A percentile compares a stretch with the other conserved stretches of the same genome.
These are phyloP conservation scores for Ganaspis sp. DNA, from an alignment of 1,140 invertebrate genomes.

Conservation along the genomic window DNA sequence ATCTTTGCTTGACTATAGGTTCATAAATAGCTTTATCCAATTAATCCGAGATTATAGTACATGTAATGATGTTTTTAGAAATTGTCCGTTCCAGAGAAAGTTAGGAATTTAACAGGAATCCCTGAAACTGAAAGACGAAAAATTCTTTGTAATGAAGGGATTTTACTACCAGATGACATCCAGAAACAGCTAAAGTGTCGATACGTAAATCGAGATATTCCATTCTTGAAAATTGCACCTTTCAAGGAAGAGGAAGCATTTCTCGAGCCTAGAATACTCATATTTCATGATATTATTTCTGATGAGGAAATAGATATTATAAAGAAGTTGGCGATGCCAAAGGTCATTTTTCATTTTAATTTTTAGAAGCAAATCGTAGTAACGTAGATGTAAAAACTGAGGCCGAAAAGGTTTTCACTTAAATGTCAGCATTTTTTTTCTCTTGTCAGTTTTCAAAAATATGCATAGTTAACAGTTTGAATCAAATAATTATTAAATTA, in stretches of 20 bases:
- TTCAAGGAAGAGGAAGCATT: constrained; percentile 94
- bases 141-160: constrained; percentile 92
- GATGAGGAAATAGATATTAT: constrained; percentile 94
- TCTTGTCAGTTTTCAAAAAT: too few relatives aligned
- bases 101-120: constrained; percentile 73
- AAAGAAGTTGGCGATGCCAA: constrained; percentile 89
- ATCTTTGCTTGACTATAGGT: too few relatives aligned
- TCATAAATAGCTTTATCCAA: too few relatives aligned
- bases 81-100: constrained; percentile 58
- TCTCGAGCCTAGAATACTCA: constrained; percentile 88
- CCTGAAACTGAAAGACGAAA: constrained; percentile 86
- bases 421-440: too few relatives aligned
- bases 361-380: too few relatives aligned
- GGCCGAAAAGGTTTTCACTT: too few relatives aligned
- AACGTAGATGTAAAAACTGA: too few relatives aligned
- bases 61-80: too few relatives aligned
- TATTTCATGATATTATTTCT: constrained; percentile 93
- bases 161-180: constrained; percentile 78
- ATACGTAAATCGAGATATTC: constrained; percentile 85
- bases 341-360: constrained; percentile 83
- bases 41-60: too few relatives aligned
- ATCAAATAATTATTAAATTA: too few relatives aligned
- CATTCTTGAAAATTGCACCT: constrained; percentile 88
- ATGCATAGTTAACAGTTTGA: too few relatives aligned
- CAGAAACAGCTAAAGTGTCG: constrained; percentile 84